These are phyloP conservation scores for Podarcis raffonei DNA, from an alignment of 2,113 vertebrate genomes.

Conservation along the genomic window DNA sequence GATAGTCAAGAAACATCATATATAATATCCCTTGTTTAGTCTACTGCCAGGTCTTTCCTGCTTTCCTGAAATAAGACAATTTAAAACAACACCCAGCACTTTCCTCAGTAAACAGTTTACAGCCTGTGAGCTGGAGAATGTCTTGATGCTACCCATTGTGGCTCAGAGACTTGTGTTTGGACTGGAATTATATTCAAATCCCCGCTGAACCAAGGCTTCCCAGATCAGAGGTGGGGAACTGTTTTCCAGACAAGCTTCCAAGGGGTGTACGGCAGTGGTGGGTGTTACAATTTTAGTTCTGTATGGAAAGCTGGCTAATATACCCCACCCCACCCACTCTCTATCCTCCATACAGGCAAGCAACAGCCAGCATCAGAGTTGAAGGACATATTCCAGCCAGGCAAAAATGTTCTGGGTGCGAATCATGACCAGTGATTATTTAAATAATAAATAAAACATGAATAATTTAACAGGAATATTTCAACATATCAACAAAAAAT, in stretches of 20 bases:
- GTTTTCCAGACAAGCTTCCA: no score
- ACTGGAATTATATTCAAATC: not conserved
- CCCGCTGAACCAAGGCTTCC: no score
- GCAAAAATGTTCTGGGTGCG: not conserved
- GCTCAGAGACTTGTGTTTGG: no score
- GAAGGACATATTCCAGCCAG: no score
- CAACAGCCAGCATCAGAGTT: no score
- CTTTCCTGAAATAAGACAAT: not conserved
- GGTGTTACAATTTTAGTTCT: no score
- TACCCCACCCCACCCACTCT: no score
- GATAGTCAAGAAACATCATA: not conserved
- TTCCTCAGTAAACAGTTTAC: not conserved
- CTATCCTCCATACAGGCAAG: no score
- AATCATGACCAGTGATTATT: no score
- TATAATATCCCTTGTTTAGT: constrained; percentile 9
- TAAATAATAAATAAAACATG: not conserved
- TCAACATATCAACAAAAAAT: not conserved
- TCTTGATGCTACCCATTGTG: not conserved
- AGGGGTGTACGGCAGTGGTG: no score
- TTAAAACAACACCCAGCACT: not conserved
- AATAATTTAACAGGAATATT: not conserved
- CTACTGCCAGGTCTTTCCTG: constrained; percentile 19
- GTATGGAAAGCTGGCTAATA: no score
- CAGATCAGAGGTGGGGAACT: no score
- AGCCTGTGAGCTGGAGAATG: not conserved